Percentiles rank a stretch among this genome's conserved stretches.
Evolutionary conservation across 2,113 vertebrate genomes (phyloP).

Genomic region (Coregonus clupeaformis): DNA sequence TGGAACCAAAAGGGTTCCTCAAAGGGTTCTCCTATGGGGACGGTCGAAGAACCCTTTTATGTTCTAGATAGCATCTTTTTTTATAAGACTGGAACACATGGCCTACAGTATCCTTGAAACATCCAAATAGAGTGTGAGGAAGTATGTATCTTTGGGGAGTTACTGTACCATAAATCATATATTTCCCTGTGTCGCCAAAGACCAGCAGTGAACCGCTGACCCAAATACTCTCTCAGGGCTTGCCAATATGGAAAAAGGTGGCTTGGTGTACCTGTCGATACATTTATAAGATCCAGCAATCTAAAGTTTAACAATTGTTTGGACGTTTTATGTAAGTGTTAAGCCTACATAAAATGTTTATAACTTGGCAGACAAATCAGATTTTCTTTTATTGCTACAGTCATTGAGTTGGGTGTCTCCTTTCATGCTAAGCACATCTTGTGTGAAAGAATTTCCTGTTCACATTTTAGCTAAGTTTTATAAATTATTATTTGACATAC

Average conservation of each 20-base stretch:
- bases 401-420: conserved; percentile 17
- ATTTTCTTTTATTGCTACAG: conserved; percentile 31
- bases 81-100: neutral
- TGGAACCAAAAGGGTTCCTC: no score
- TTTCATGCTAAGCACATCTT: conserved; percentile 44
- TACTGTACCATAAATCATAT: conserved; percentile 11
- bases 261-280: neutral
- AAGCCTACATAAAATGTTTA: neutral
- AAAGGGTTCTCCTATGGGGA: no score
- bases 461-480: conserved; percentile 12
- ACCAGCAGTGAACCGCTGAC: conserved; percentile 5
- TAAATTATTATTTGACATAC: conserved; percentile 51
- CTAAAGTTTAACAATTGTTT: conserved; percentile 13
- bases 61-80: no score
- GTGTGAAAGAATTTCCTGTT: conserved; percentile 33
- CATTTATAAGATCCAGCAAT: neutral
- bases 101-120: neutral
- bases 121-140: neutral
- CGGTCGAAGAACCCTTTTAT: no score
- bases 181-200: conserved; percentile 7
- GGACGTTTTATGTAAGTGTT: conserved; percentile 20
- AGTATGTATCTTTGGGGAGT: neutral
- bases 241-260: conserved; percentile 12
- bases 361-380: conserved; percentile 28
- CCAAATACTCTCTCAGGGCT: conserved; percentile 9